Conservation (phyloP, 2,113 vertebrate species). For the western clawed frog (Xenopus tropicalis) region UCB_Xtro_10.0 CM004443.2:11300501-11301000, state of each 20-base stretch:
- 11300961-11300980: too few species aligned
- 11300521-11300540: too few species aligned
- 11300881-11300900: background rate
- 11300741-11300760: background rate
- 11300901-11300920: too few species aligned
- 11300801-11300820: background rate
- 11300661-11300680: background rate
- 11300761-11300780: too few species aligned
- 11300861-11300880: background rate
- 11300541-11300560: too few species aligned
- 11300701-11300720: background rate
- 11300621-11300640: too few species aligned
- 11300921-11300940: background rate
- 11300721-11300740: background rate
- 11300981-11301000: too few species aligned
- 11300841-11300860: constrained; percentile 1
- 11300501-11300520: too few species aligned
- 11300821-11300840: background rate
- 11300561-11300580: too few species aligned
- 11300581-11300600: too few species aligned
- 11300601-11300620: too few species aligned
- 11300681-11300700: background rate
- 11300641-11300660: too few species aligned
- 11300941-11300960: background rate
- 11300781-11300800: background rate